These are phyloP conservation scores for Rhagium mordax DNA, from an alignment of 2,888 invertebrate genomes.

Conservation along the genomic window DNA sequence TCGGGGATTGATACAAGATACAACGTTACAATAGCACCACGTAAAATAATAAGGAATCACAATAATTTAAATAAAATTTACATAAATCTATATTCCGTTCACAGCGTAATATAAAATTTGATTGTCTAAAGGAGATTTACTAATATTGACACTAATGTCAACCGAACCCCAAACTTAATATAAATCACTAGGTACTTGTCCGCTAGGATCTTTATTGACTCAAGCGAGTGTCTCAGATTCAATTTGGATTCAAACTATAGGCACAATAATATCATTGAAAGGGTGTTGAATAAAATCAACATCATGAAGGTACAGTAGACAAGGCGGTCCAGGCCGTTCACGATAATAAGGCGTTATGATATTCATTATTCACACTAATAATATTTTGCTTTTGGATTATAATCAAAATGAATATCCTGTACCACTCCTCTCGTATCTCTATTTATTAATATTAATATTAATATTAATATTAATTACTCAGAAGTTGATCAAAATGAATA, in stretches of 20 bases:
- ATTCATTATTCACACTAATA: no score
- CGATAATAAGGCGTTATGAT: no score
- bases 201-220: conserved; percentile 47
- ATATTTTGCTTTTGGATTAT: no score
- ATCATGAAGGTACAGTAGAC: neutral
- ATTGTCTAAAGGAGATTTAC: conserved; percentile 46
- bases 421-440: no score
- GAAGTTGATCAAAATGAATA: no score
- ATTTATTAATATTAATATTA: no score
- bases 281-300: neutral
- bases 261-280: neutral
- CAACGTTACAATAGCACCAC: neutral
- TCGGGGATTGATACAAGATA: no score
- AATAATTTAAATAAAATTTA: neutral
- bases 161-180: conserved; percentile 39
- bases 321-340: no score
- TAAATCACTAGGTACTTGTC: conserved; percentile 47
- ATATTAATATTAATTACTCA: no score
- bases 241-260: neutral
- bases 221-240: neutral
- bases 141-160: conserved; percentile 50
- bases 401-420: no score
- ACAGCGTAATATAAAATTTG: conserved; percentile 28
- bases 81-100: neutral
- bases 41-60: neutral